Evolutionary conservation across 2,113 vertebrate genomes (phyloP).

Genomic region (Cyanoliseus patagonus): DNA sequence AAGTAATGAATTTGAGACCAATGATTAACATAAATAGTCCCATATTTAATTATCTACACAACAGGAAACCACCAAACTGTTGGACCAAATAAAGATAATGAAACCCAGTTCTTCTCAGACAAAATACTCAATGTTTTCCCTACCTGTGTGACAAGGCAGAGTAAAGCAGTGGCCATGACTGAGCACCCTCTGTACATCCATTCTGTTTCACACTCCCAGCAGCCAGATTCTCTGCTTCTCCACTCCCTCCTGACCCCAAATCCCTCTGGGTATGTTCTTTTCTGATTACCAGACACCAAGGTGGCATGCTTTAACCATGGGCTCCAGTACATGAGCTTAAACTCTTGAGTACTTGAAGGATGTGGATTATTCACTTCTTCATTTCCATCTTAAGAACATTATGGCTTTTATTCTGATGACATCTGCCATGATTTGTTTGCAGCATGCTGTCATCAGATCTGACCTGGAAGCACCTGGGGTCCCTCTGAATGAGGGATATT

Average conservation of each 20-base stretch:
- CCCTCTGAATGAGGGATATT: background rate
- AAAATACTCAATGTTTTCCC: background rate
- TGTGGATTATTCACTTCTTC: background rate
- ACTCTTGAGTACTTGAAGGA: background rate
- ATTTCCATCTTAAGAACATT: background rate
- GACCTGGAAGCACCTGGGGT: background rate
- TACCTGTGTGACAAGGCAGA: background rate
- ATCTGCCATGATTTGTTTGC: background rate
- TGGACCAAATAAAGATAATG: background rate
- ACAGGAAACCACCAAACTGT: background rate
- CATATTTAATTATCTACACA: background rate
- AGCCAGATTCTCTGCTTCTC: background rate
- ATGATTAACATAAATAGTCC: background rate
- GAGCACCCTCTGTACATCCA: background rate
- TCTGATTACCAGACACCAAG: background rate
- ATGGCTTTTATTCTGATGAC: background rate
- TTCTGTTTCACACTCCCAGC: background rate
- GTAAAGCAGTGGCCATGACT: background rate
- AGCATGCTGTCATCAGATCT: background rate
- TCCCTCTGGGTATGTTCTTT: background rate
- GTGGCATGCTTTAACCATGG: rapidly evolving
- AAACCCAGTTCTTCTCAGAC: background rate
- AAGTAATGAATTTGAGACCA: background rate
- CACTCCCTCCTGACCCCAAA: background rate
- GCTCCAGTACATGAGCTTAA: background rate